Conservation (phyloP, 30 jellyfish, hydroid and myxozoan species). For the Hydractinia symbiolongicarpus region DNA sequence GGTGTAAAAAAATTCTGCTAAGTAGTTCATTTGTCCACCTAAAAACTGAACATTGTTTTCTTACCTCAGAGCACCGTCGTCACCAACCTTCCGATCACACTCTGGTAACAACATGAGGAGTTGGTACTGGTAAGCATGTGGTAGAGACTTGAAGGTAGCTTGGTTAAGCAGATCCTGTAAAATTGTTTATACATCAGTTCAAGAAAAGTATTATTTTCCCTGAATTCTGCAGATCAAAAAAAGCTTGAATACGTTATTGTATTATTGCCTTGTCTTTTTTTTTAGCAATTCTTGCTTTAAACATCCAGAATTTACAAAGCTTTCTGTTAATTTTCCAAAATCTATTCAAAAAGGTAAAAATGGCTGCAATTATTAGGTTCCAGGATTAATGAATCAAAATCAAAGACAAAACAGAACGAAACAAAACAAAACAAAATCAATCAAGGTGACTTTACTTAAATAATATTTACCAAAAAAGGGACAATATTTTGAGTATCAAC, state of each 20-base stretch:
- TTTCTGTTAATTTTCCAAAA: too few species aligned
- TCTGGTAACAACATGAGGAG: slow-evolving; percentile 77
- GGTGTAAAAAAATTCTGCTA: too few species aligned
- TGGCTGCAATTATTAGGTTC: too few species aligned
- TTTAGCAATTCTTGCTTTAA: too few species aligned
- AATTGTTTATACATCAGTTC: neutral
- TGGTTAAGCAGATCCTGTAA: slow-evolving; percentile 48
- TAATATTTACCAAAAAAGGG: neutral
- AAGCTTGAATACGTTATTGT: neutral
- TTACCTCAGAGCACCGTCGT: slow-evolving; percentile 60
- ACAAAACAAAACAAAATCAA: neutral
- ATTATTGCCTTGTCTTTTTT: neutral
- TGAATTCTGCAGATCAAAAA: neutral
- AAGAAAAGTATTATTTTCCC: neutral
- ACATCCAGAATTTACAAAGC: too few species aligned
- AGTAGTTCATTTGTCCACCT: too few species aligned
- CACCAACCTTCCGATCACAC: slow-evolving; percentile 53
- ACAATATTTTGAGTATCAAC: neutral
- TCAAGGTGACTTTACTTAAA: neutral
- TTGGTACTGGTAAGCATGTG: slow-evolving; percentile 81
- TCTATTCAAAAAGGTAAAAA: too few species aligned
- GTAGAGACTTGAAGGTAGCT: slow-evolving; percentile 52
- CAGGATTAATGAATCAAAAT: too few species aligned
- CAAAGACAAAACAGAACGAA: neutral
- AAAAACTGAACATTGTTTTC: too few species aligned